Base-by-base conservation (phyloP, 2,888 invertebrate species). In the Drosophila austrosaltans region DNA sequence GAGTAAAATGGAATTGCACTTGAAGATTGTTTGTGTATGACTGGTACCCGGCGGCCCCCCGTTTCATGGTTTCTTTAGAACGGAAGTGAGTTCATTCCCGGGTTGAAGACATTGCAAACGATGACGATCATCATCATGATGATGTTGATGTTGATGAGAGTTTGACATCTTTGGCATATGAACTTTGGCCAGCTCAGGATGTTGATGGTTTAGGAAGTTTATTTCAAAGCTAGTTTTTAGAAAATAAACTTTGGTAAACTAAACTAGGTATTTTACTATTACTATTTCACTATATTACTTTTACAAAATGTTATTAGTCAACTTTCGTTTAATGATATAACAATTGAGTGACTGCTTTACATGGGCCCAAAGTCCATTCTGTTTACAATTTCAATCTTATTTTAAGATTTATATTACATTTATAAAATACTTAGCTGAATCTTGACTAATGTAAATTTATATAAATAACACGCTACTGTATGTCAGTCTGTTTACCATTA, bases 51-150 rank as follows among this genome's bases (percentile, higher is more conserved):
- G 36, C 68, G 16, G 16, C 16, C 16, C 16, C 16, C 53, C 59
- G 32, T 42, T 48, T 3, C 53, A 4, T 63, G 20, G 28, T 57
- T 12, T 12, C 48, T 48, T 53, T 40, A 60, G 25, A 81, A 77
- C 83, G 83, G 83, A 84, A 84, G 86, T 83, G 83, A 77, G 83
- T 84, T 84, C 83, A 83, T 44, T 66, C 54, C 72, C 66, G 53
- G 66, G 60, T 58, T 66, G 59, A 77, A 81, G 77, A 76, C 76
- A 74, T 48, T 48, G 25, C 48, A 12, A 10, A 48, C 4, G 10
- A 76, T 59, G 59, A 16, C 28, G 22, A 10, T 16, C 60, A 1
- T 2, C 39, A 40, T 25, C 36, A 25, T 44, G 48, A 42, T 63
- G 44, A 28, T 6, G 32, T 6, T 32, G 10, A 10, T 16, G 63